Evolutionary conservation across 2,888 invertebrate genomes (phyloP).

Genomic region (Drosophila maculinotata): DNA sequence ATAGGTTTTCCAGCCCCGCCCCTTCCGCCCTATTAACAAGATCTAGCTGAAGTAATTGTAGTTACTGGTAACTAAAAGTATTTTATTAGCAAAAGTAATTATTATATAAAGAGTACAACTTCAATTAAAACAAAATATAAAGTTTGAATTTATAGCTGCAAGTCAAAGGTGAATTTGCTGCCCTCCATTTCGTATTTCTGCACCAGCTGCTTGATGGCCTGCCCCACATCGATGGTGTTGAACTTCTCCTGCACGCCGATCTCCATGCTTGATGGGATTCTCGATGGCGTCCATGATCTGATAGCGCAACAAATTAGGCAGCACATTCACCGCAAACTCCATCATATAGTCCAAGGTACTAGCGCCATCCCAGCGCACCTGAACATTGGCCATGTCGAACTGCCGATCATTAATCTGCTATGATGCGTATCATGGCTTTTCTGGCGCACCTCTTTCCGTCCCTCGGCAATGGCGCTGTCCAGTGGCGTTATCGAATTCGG

Average conservation of each 20-base stretch:
- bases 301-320: conserved; percentile 94
- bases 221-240: conserved; percentile 90
- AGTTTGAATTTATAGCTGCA: conserved; percentile 60
- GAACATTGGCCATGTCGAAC: conserved; percentile 93
- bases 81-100: conserved; percentile 30
- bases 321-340: conserved; percentile 92
- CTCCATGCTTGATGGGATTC: conserved; percentile 90
- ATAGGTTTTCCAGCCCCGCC: too few species aligned
- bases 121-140: not conserved
- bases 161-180: conserved; percentile 74
- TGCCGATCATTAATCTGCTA: conserved; percentile 89
- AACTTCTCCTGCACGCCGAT: conserved; percentile 89
- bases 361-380: conserved; percentile 92
- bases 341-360: conserved; percentile 93
- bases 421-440: conserved; percentile 90
- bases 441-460: conserved; percentile 88
- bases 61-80: conserved; percentile 7
- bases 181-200: conserved; percentile 87
- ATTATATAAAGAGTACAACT: conserved; percentile 24
- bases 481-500: conserved; percentile 94
- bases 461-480: conserved; percentile 92
- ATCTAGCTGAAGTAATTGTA: too few species aligned
- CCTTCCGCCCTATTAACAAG: too few species aligned
- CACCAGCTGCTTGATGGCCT: conserved; percentile 89
- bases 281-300: conserved; percentile 95